These are phyloP conservation scores for Heliothis peltigera DNA, from an alignment of 2,888 invertebrate genomes.

Conservation along the genomic window DNA sequence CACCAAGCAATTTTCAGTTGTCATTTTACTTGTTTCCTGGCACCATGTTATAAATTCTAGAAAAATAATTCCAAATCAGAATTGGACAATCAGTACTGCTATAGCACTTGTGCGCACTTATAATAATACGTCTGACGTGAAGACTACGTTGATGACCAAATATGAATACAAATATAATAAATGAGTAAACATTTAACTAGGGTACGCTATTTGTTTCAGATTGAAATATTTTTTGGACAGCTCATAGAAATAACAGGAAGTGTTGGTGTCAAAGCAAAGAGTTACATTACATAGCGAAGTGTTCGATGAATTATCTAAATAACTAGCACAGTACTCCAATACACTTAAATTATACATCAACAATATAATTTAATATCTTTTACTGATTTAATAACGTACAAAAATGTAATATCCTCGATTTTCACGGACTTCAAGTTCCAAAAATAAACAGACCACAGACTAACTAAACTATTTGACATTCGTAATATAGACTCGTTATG, in stretches of 20 bases:
- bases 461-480: slow-evolving; percentile 33
- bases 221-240: slow-evolving; percentile 52
- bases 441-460: slow-evolving; percentile 73
- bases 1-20: slow-evolving; percentile 92
- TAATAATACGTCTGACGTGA: slow-evolving; percentile 4
- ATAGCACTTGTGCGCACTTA: neutral
- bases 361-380: slow-evolving; percentile 14
- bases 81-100: neutral
- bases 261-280: slow-evolving; percentile 51
- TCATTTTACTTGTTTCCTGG: slow-evolving; percentile 84
- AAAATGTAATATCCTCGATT: slow-evolving; percentile 61
- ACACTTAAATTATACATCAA: slow-evolving; percentile 9
- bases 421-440: slow-evolving; percentile 74
- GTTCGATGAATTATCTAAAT: neutral
- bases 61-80: slow-evolving; percentile 48
- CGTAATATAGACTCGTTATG: neutral
- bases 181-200: slow-evolving; percentile 3
- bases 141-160: slow-evolving; percentile 2
- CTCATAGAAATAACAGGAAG: slow-evolving; percentile 67
- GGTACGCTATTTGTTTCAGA: slow-evolving; percentile 27
- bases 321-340: slow-evolving; percentile 11
- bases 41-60: slow-evolving; percentile 76
- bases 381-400: slow-evolving; percentile 62
- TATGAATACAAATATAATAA: neutral
- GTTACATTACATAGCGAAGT: slow-evolving; percentile 31